Evolutionary conservation across 2,113 vertebrate genomes (phyloP), one percentile per base, ranked within the genome.

Genomic region (Atlantisia rogersi): DNA sequence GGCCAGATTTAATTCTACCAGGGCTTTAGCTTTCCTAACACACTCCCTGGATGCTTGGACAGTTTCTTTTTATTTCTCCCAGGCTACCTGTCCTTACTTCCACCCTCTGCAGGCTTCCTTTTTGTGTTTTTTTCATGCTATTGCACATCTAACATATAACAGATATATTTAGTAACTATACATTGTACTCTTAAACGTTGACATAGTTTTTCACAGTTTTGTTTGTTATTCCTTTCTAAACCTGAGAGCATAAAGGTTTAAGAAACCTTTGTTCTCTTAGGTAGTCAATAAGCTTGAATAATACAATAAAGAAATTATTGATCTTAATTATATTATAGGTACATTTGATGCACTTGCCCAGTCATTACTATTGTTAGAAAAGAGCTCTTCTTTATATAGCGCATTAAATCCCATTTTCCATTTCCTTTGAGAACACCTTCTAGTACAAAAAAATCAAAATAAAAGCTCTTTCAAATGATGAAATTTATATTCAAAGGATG

Each of bases 381-480:
- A 76, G 8, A 62, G 52, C 28, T 42, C 14, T 82, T 83, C 31
- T 67, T 48, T 31, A 17, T 40, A 35, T 71, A 60, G 14, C 83
- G 31, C 31, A 35, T 56, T 78, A 29, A 19, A 44, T 46, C 68
- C 78, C 44, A 93, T 68, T 88, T 95, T 60, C 31, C 71, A 55
- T 68, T 71, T 60, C 53, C 81, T 86, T 95, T 9, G 31, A 85
- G 62, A 95, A 90, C 69, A 55, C 68, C 31, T 82, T 44, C 15
- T 25, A 88, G 67, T 68, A 42, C 5, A 63, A 86, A 90, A 90
- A 25, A 60, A 84, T 67, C 31, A 55, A 55, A 84, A 70, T 60
- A 59, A 73, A 86, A 96, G 77, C 26, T 92, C 58, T 90, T 96
- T 82, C 64, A 67, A 87, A 58, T 75, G 32, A n/a, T 68, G 15